Base-by-base conservation (phyloP, 30 jellyfish, hydroid and myxozoan species). In the Aurelia aurita complex sp. Pacific region DNA sequence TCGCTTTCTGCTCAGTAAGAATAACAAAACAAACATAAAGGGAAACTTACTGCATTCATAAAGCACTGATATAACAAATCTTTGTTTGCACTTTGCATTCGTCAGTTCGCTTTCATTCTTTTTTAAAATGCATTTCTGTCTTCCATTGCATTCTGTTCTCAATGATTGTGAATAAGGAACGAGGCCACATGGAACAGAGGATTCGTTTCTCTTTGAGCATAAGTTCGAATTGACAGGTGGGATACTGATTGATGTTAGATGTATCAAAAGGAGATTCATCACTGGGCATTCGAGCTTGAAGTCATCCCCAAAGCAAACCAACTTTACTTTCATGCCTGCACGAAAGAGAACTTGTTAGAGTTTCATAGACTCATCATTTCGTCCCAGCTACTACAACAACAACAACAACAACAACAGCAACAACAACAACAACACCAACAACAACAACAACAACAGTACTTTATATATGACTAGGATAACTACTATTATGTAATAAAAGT, bases 21-120 rank as follows among this genome's bases (percentile, higher is more conserved):
- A 46, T 46, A 9, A 46, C 57, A 46, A 46, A 46, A 46, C 15
- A 9, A 46, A 14, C 8, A 19, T 42, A 36, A 42, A 42, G 32
- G 69, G 64, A 54, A 6, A 86, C 96, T 77, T 73, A 87, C 96
- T 84, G 79, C 96, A 87, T 61, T 76, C 89, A 34, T 77, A 87
- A 72, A 79, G 57, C 29, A 87, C 83, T 1, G 96, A 51, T 18
- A 87, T 17, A 63, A 75, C 64, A 38, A 77, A 79, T 11, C 69
- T 46, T 77, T 57, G 61, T 54, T 57, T 63, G 77, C 96, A 87
- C 3, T 79, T 62, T 65, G 17, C 38, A 68, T 14, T 19, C 51
- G 33, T 29, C 53, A 18, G 11, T 1, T 55, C 70, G 15, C 19
- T 42, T 18, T 69, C 12, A 14, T 36, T 51, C 46, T 43, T 73